Evolutionary conservation across 2,797 vertebrate species (phyloP).

Genomic region (Pangasius krempfi): DNA sequence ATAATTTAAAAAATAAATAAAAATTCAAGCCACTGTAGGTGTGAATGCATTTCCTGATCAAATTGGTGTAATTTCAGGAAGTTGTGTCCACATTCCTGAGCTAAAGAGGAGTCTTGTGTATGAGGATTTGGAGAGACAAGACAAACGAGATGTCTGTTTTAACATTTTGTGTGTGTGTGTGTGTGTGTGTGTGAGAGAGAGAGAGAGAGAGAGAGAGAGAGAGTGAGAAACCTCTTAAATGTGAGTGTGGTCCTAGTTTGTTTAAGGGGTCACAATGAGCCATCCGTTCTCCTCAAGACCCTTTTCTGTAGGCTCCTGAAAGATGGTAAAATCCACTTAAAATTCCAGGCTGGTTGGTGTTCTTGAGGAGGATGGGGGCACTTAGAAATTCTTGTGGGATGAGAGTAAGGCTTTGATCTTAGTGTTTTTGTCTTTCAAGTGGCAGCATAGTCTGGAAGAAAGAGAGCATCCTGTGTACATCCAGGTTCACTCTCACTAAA

Average conservation of each 20-base stretch:
- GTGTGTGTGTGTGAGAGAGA: background rate
- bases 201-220: background rate
- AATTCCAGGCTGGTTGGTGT: conserved; percentile 63
- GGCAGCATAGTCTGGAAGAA: conserved; percentile 49
- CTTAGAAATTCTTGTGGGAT: conserved; percentile 64
- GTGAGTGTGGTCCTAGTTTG: conserved; percentile 36
- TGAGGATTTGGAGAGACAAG: background rate
- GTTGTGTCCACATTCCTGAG: background rate
- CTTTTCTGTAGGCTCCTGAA: conserved; percentile 43
- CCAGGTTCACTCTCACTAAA: conserved; percentile 30
- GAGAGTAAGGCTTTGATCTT: conserved; percentile 64
- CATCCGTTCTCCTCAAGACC: conserved; percentile 33
- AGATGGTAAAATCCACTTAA: conserved; percentile 65
- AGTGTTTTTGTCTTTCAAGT: conserved; percentile 52
- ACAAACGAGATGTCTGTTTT: background rate
- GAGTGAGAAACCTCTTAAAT: background rate
- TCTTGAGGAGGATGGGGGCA: conserved; percentile 57
- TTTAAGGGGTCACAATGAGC: conserved; percentile 47
- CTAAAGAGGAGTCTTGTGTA: background rate
- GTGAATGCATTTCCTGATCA: background rate
- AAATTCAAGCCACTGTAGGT: background rate
- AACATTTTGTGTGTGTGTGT: conserved; percentile 6
- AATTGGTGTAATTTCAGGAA: background rate
- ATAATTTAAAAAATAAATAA: background rate
- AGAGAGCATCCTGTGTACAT: conserved; percentile 42